These are phyloP conservation scores for Oscheius onirici DNA, from an alignment of 2,888 invertebrate species.

Conservation along the genomic window DNA sequence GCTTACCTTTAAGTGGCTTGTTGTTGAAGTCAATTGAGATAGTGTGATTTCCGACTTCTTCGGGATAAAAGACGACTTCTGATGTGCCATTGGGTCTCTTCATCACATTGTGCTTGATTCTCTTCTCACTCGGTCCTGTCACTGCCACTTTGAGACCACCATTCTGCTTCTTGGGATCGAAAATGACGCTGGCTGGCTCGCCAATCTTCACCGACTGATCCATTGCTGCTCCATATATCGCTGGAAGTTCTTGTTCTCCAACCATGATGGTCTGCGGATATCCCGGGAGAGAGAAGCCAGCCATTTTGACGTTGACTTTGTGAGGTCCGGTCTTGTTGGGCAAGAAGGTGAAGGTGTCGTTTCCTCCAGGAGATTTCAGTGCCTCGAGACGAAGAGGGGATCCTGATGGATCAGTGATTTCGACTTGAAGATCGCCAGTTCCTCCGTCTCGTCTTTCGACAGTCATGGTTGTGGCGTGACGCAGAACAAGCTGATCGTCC, in stretches of 20 bases:
- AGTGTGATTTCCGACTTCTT: constrained; percentile 60
- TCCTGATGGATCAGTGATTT: constrained; percentile 66
- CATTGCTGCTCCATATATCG: constrained; percentile 75
- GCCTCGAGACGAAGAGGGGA: constrained; percentile 59
- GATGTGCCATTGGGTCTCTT: constrained; percentile 57
- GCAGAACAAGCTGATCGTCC: constrained; percentile 51
- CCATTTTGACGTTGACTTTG: constrained; percentile 62
- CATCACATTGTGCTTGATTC: constrained; percentile 64
- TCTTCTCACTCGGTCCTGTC: constrained; percentile 49
- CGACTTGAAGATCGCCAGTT: constrained; percentile 62
- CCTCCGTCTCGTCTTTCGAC: constrained; percentile 68
- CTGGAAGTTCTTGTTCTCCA: constrained; percentile 63
- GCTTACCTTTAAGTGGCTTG: constrained; percentile 77
- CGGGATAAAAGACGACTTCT: constrained; percentile 68
- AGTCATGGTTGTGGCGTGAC: constrained; percentile 64
- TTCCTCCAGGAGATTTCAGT: constrained; percentile 57
- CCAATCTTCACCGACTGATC: constrained; percentile 72
- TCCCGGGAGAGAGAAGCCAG: constrained; percentile 68
- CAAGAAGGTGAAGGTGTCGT: constrained; percentile 66
- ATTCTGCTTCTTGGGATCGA: constrained; percentile 73
- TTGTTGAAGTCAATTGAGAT: constrained; percentile 70
- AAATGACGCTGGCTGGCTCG: constrained; percentile 74
- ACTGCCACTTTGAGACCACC: constrained; percentile 70
- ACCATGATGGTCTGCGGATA: constrained; percentile 61
- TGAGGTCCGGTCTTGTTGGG: constrained; percentile 68